These are phyloP conservation scores for Alligator mississippiensis DNA, from an alignment of 2,113 vertebrate genomes.

Conservation along the genomic window DNA sequence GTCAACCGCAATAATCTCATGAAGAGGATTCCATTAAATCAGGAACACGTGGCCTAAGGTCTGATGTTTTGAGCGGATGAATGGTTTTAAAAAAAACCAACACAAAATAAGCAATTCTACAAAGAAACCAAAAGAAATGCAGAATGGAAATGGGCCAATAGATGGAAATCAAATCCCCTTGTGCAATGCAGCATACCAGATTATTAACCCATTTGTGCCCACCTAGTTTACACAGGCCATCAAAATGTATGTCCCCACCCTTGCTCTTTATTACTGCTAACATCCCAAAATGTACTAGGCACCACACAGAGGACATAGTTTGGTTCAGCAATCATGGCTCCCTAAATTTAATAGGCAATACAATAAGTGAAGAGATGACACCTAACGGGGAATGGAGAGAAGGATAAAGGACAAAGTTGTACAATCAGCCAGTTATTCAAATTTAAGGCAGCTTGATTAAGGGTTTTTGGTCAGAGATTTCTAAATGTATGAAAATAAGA, in stretches of 20 bases:
- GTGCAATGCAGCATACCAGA: neutral
- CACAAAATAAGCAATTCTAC: neutral
- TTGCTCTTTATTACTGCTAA: neutral
- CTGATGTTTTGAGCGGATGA: neutral
- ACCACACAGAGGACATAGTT: neutral
- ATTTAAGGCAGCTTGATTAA: neutral
- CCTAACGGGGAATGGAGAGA: neutral
- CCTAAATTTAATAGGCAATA: neutral
- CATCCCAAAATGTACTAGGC: neutral
- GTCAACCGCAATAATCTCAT: neutral
- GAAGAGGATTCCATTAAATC: neutral
- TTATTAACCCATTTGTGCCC: neutral
- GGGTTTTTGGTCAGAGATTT: neutral
- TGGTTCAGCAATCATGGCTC: too few species aligned
- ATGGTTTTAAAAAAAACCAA: neutral
- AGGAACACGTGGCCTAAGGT: neutral
- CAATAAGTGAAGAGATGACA: neutral
- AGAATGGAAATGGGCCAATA: neutral
- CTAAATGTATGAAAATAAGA: neutral
- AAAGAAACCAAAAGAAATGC: neutral
- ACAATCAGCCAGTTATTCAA: neutral
- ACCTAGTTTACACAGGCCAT: neutral
- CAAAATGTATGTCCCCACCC: neutral
- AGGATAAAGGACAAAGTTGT: neutral
- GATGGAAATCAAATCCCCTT: neutral